phyloP scores from a whole-genome alignment of 2,888 invertebrate species.

The Escarpia spicata region DNA sequence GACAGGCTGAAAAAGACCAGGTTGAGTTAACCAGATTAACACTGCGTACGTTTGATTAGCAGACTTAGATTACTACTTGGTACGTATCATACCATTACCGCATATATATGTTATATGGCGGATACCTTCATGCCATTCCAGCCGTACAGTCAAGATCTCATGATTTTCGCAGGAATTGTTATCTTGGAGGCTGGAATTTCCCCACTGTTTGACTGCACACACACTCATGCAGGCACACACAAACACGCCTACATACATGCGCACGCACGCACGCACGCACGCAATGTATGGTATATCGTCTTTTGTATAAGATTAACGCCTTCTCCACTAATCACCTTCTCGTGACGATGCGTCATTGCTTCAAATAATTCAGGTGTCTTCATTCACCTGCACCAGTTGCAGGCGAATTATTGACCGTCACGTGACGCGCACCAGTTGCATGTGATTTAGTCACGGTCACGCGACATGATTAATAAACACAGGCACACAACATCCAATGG shows the following conservation, averaged over 20 bases:
- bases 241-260: neutral
- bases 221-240: neutral
- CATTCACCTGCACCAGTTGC: neutral
- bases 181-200: neutral
- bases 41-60: neutral
- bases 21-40: neutral
- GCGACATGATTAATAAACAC: neutral
- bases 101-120: neutral
- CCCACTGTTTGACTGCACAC: neutral
- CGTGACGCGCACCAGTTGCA: too few species aligned
- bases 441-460: neutral
- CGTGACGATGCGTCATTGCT: neutral
- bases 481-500: neutral
- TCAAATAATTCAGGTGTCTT: neutral
- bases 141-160: neutral
- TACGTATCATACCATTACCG: neutral
- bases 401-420: neutral
- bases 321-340: neutral
- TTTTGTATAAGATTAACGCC: neutral
- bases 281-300: neutral
- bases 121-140: neutral
- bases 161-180: neutral
- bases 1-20: neutral
- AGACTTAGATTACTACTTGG: neutral
- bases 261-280: neutral